Evolutionary conservation across 2,113 vertebrate species (phyloP).

Genomic region (Labeo rohita): DNA sequence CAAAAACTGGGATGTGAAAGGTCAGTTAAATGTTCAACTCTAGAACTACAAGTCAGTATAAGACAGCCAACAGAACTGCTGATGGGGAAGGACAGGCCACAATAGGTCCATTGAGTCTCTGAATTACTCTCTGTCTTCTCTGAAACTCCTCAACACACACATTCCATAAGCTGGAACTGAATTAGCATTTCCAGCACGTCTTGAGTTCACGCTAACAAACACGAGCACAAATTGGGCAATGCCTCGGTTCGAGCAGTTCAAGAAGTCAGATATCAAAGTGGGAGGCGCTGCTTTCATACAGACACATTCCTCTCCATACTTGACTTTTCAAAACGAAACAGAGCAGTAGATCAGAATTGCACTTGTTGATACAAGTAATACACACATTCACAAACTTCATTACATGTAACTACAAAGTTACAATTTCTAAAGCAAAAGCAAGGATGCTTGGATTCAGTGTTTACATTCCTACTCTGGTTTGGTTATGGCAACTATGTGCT

Average conservation of each 20-base stretch:
- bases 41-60: constrained; percentile 20
- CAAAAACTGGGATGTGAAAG: neutral
- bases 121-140: constrained; percentile 54
- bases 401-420: neutral
- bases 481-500: neutral
- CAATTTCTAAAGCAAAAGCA: neutral
- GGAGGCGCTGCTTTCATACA: neutral
- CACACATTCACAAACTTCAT: neutral
- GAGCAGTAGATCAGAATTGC: neutral
- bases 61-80: constrained; percentile 25
- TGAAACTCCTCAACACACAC: constrained; percentile 53
- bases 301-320: neutral
- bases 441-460: neutral
- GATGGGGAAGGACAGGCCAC: constrained; percentile 39
- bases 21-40: neutral
- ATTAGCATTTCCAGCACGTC: constrained; percentile 38
- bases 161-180: constrained; percentile 47
- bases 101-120: constrained; percentile 50
- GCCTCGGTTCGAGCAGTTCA: neutral
- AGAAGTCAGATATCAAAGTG: neutral
- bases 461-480: neutral
- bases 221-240: neutral
- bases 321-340: neutral
- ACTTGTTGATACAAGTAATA: neutral
- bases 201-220: constrained; percentile 14